Percentiles rank a stretch among this genome's conserved stretches.
These are phyloP conservation scores for Gryllus bimaculatus DNA, from an alignment of 1,140 invertebrate genomes.

Conservation along the genomic window DNA sequence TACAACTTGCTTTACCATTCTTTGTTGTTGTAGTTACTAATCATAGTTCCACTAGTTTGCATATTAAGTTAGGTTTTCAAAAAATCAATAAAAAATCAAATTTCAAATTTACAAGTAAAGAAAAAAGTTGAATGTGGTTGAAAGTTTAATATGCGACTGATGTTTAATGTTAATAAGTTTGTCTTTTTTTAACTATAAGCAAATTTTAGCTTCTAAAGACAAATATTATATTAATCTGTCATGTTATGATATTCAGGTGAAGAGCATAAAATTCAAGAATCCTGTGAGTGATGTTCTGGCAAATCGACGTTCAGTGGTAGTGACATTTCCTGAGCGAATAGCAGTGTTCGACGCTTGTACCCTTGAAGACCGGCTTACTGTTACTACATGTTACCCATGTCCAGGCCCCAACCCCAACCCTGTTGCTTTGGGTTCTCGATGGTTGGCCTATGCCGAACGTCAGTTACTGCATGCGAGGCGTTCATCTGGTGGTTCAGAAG, in stretches of 20 bases:
- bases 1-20: no score
- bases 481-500: slow-evolving; percentile 44
- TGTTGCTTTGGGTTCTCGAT: slow-evolving; percentile 66
- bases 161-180: not conserved
- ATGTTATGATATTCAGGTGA: slow-evolving; percentile 42
- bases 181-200: slow-evolving; percentile 19
- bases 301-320: slow-evolving; percentile 70
- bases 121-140: no score
- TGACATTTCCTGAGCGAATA: slow-evolving; percentile 81
- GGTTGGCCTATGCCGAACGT: slow-evolving; percentile 57
- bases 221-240: not conserved
- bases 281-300: slow-evolving; percentile 77
- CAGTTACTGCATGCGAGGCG: slow-evolving; percentile 45
- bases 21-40: no score
- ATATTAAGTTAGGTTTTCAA: no score
- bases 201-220: not conserved
- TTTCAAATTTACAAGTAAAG: no score
- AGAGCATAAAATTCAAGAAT: slow-evolving; percentile 87
- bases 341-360: slow-evolving; percentile 83
- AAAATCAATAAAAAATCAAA: no score
- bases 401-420: slow-evolving; percentile 79
- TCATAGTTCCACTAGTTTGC: no score
- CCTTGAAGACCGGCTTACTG: slow-evolving; percentile 72
- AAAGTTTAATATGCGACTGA: no score
- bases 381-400: slow-evolving; percentile 84